These are phyloP conservation scores for Caretta caretta DNA, from an alignment of 2,113 vertebrate genomes.

Conservation along the genomic window DNA sequence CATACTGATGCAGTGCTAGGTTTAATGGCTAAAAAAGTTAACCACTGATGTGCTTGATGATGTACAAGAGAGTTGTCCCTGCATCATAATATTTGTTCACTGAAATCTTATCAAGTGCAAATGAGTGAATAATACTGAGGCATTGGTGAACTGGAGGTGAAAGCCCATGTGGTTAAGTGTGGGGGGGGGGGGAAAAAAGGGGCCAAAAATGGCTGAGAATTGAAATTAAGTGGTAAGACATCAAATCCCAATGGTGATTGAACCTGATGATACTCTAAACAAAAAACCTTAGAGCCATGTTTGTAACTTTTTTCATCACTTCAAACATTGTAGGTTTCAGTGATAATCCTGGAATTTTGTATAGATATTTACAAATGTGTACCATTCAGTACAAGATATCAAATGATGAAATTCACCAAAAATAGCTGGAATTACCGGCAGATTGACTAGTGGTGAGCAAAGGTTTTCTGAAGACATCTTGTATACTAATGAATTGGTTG, in stretches of 20 bases:
- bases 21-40: background rate
- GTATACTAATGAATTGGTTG: fast-evolving
- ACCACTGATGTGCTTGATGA: background rate
- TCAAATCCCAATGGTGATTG: background rate
- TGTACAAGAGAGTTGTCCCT: background rate
- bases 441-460: constrained; percentile 86
- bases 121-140: too few species aligned
- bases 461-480: constrained; percentile 85
- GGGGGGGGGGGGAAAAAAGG: too few species aligned
- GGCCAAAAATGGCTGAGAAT: background rate
- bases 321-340: background rate
- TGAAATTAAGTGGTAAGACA: background rate
- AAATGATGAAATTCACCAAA: constrained; percentile 78
- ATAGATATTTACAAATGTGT: fast-evolving
- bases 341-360: background rate
- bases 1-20: too few species aligned
- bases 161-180: too few species aligned
- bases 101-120: too few species aligned
- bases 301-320: background rate
- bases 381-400: constrained; percentile 31
- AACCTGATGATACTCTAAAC: background rate
- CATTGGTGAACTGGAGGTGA: too few species aligned
- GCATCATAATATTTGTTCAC: background rate
- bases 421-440: constrained; percentile 93
- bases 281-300: too few species aligned